A percentile compares a stretch with the other conserved stretches of the same genome.
Evolutionary conservation across 2,113 vertebrate species (phyloP).

Genomic region (Entosphenus tridentatus): DNA sequence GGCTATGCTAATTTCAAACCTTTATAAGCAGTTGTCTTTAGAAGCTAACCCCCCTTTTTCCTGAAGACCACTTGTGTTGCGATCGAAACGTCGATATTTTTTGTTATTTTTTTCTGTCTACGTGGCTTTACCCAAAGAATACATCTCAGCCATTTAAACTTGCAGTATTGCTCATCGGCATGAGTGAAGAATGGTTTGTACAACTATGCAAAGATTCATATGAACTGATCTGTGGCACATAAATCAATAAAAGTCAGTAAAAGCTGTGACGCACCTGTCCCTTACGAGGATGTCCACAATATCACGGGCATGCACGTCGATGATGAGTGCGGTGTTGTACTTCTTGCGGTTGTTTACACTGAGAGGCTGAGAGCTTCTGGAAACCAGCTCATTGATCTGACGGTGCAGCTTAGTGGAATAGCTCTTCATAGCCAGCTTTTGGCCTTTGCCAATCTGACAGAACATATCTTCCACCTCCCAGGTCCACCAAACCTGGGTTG

Average conservation of each 20-base stretch:
- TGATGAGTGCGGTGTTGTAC: slow-evolving; percentile 77
- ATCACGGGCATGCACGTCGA: slow-evolving; percentile 79
- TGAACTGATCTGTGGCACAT: no score
- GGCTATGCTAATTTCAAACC: no score
- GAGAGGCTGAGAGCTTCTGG: slow-evolving; percentile 37
- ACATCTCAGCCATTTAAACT: no score
- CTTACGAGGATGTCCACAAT: slow-evolving; percentile 61
- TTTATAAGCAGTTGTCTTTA: no score
- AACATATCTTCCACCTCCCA: slow-evolving; percentile 87
- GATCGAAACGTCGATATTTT: no score
- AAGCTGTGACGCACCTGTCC: slow-evolving; percentile 27
- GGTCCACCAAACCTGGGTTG: slow-evolving; percentile 91
- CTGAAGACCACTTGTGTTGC: no score
- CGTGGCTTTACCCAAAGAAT: no score
- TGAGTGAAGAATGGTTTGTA: background rate
- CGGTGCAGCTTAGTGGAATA: slow-evolving; percentile 56
- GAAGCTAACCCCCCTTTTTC: no score
- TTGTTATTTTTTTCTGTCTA: no score
- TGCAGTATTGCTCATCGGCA: no score
- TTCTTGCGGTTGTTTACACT: slow-evolving; percentile 62
- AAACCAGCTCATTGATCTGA: slow-evolving; percentile 67
- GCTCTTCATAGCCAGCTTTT: slow-evolving; percentile 52
- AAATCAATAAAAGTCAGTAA: no score
- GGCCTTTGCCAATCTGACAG: slow-evolving; percentile 33
- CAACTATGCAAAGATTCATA: background rate